Percentiles rank a stretch among this genome's conserved stretches.
Conservation (phyloP, 2,797 vertebrate species). For the Cichlasoma orientale region DNA sequence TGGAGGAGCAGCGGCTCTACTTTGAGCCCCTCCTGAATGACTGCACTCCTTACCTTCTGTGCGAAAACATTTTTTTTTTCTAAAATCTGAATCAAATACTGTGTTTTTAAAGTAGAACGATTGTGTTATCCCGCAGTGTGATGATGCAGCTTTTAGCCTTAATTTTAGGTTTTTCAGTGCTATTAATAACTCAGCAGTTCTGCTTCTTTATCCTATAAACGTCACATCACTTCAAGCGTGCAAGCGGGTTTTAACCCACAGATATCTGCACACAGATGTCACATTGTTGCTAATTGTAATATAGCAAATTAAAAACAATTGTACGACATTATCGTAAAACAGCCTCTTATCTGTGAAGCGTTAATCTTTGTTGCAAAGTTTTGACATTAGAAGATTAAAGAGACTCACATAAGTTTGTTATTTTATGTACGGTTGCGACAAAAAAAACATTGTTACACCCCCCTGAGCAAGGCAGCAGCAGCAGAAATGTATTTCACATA, state of each 20-base stretch:
- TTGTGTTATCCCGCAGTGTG: neutral
- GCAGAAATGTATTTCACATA: neutral
- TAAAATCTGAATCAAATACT: neutral
- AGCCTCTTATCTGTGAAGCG: neutral
- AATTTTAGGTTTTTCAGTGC: too few species aligned
- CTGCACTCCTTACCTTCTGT: too few species aligned
- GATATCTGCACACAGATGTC: neutral
- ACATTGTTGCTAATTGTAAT: neutral
- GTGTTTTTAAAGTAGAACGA: neutral
- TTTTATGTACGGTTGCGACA: neutral
- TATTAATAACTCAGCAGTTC: neutral
- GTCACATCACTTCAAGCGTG: neutral
- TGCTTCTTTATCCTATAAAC: neutral
- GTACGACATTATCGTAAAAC: neutral
- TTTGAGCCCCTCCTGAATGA: too few species aligned
- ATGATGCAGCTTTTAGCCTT: too few species aligned
- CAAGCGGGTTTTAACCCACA: neutral
- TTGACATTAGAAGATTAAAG: neutral
- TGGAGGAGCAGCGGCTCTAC: too few species aligned
- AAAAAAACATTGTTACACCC: neutral
- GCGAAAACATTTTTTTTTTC: neutral
- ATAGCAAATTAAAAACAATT: neutral
- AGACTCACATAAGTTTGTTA: too few species aligned
- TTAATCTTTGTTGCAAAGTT: accelerated
- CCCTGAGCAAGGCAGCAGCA: neutral